Evolutionary conservation across 2,797 vertebrate genomes (phyloP).

Genomic region (Huso huso): DNA sequence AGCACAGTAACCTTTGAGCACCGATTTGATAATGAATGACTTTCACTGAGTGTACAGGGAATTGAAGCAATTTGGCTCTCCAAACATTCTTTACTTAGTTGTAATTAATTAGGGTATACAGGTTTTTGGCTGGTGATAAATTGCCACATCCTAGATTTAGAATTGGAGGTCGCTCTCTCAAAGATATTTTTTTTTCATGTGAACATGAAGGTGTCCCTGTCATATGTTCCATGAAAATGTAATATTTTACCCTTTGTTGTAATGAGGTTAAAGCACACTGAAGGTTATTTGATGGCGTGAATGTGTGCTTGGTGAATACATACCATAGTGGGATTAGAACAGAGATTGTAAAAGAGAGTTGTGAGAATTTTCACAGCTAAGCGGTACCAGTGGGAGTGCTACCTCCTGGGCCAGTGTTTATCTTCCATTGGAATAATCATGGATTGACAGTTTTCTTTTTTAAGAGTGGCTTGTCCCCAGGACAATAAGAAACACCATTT

Average conservation of each 20-base stretch:
- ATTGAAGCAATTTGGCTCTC: slow-evolving; percentile 74
- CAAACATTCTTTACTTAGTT: slow-evolving; percentile 78
- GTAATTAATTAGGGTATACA: slow-evolving; percentile 72
- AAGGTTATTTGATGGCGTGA: no score
- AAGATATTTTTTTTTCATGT: slow-evolving; percentile 62
- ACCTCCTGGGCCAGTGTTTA: slow-evolving; percentile 62
- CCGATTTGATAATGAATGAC: slow-evolving; percentile 77
- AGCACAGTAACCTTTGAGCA: slow-evolving; percentile 76
- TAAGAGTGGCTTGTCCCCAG: slow-evolving; percentile 56
- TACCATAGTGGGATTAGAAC: no score
- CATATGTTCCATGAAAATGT: slow-evolving; percentile 49
- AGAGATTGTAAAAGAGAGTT: slow-evolving; percentile 50
- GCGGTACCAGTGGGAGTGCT: slow-evolving; percentile 42
- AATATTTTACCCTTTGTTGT: slow-evolving; percentile 44
- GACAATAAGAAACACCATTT: slow-evolving; percentile 72
- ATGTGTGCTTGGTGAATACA: no score
- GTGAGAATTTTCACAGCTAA: slow-evolving; percentile 44
- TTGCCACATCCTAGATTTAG: slow-evolving; percentile 59
- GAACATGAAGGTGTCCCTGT: slow-evolving; percentile 71
- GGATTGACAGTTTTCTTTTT: slow-evolving; percentile 66
- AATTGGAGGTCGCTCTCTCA: slow-evolving; percentile 60
- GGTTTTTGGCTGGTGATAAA: slow-evolving; percentile 71
- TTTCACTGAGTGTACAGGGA: slow-evolving; percentile 64
- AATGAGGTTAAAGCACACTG: no score
- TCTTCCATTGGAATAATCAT: slow-evolving; percentile 73